Conservation (phyloP, 2,888 invertebrate genomes). For the Lagria hirta region DNA sequence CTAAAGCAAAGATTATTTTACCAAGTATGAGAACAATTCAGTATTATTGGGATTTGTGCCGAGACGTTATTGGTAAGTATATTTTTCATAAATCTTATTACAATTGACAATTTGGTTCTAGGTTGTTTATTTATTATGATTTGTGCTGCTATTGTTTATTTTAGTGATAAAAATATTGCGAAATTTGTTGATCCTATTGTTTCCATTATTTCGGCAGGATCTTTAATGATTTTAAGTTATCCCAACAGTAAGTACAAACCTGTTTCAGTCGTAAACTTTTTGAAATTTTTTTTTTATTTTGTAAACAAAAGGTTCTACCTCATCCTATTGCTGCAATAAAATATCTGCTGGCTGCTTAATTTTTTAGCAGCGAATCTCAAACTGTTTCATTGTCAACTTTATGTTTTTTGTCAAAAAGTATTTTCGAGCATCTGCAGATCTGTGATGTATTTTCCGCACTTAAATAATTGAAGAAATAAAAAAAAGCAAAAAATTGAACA, state of each 20-base stretch:
- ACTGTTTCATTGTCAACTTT: too few species aligned
- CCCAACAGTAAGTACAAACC: conserved; percentile 70
- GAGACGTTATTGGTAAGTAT: conserved; percentile 61
- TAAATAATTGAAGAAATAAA: too few species aligned
- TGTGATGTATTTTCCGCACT: too few species aligned
- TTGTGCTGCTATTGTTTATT: conserved; percentile 63
- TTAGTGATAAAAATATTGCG: conserved; percentile 62
- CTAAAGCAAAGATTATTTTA: too few species aligned
- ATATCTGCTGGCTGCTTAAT: too few species aligned
- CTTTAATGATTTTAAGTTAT: conserved; percentile 73
- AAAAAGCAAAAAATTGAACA: too few species aligned
- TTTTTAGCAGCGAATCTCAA: too few species aligned
- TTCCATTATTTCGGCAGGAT: conserved; percentile 72
- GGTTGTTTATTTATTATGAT: conserved; percentile 77
- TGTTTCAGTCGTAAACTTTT: neutral
- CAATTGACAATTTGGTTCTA: conserved; percentile 42
- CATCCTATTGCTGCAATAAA: too few species aligned
- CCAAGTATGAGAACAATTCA: conserved; percentile 50
- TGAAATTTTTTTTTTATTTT: too few species aligned
- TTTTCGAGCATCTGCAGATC: too few species aligned
- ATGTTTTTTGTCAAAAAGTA: too few species aligned
- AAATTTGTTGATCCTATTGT: conserved; percentile 75
- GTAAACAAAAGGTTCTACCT: too few species aligned
- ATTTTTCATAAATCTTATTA: conserved; percentile 9
- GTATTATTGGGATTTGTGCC: conserved; percentile 50